phyloP scores from a whole-genome alignment of 2,888 invertebrate genomes.

The Eupithecia insigniata region DNA sequence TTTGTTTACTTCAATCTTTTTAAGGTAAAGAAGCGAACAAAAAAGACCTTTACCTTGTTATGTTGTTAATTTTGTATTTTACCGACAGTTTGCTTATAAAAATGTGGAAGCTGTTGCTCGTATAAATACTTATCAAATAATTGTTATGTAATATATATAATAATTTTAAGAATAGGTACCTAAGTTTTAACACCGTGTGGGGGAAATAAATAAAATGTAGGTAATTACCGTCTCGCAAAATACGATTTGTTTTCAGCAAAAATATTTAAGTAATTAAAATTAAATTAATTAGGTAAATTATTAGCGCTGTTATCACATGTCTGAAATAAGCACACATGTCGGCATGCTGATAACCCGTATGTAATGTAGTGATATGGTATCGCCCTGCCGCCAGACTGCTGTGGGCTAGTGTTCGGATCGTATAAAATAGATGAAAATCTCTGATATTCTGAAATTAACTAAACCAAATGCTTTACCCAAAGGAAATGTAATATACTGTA shows the following conservation, averaged over 20 bases:
- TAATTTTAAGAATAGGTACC: background rate
- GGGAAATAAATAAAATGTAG: background rate
- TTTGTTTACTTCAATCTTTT: too few relatives aligned
- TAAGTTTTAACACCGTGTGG: background rate
- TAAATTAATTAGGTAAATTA: slow-evolving; percentile 19
- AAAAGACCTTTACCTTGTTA: too few relatives aligned
- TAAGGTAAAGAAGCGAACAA: too few relatives aligned
- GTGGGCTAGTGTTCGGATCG: slow-evolving; percentile 33
- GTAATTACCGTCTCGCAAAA: background rate
- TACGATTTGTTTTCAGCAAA: slow-evolving; percentile 1
- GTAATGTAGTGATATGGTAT: slow-evolving; percentile 36
- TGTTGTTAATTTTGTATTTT: too few relatives aligned
- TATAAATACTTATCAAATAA: background rate
- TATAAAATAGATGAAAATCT: background rate
- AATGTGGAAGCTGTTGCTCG: background rate
- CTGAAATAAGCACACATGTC: slow-evolving; percentile 22
- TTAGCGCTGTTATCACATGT: slow-evolving; percentile 17
- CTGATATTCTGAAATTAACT: background rate
- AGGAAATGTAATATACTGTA: too few relatives aligned
- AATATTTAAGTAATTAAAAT: background rate
- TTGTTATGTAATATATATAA: background rate
- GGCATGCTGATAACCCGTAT: slow-evolving; percentile 9
- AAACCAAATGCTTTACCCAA: background rate
- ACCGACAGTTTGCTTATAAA: background rate
- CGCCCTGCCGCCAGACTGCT: slow-evolving; percentile 31